Percentiles rank a stretch among this genome's conserved stretches.
phyloP scores from a whole-genome alignment of 2,888 invertebrate genomes.

The Agonopterix heracliana region DNA sequence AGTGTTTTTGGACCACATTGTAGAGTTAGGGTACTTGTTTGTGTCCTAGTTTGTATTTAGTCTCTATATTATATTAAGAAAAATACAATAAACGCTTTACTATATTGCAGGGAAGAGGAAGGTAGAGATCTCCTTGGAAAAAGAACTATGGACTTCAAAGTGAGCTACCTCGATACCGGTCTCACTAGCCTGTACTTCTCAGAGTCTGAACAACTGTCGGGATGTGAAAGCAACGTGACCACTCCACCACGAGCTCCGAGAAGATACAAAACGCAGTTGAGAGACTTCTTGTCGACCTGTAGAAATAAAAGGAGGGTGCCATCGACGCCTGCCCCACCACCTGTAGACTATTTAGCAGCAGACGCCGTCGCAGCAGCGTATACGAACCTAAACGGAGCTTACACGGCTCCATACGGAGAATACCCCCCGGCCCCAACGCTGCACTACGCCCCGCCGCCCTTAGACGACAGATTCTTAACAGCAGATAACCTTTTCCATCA shows the following conservation, averaged over 20 bases:
- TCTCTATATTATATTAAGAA: too few relatives aligned
- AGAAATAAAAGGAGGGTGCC: slow-evolving; percentile 84
- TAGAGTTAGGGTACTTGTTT: too few relatives aligned
- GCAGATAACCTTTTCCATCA: slow-evolving; percentile 93
- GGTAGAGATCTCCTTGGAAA: slow-evolving; percentile 97
- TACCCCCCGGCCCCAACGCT: slow-evolving; percentile 82
- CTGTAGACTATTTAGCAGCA: slow-evolving; percentile 82
- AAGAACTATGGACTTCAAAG: slow-evolving; percentile 99
- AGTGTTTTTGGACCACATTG: too few relatives aligned
- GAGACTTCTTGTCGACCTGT: slow-evolving; percentile 95
- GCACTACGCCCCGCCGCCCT: slow-evolving; percentile 80
- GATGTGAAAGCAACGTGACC: slow-evolving; percentile 78
- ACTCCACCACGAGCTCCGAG: slow-evolving; percentile 88
- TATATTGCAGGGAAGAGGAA: slow-evolving; percentile 93
- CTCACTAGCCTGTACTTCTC: slow-evolving; percentile 93
- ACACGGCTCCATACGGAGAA: slow-evolving; percentile 86
- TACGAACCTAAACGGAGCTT: slow-evolving; percentile 86
- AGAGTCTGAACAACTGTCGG: slow-evolving; percentile 86
- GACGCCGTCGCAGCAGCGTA: slow-evolving; percentile 87
- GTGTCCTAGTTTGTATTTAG: too few relatives aligned
- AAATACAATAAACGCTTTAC: neutral
- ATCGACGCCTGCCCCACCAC: slow-evolving; percentile 76
- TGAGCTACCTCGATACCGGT: slow-evolving; percentile 96
- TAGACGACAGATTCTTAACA: slow-evolving; percentile 83
- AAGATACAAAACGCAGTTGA: slow-evolving; percentile 94